These are phyloP conservation scores for Cerceris rybyensis DNA, from an alignment of 2,888 invertebrate genomes.

Conservation along the genomic window DNA sequence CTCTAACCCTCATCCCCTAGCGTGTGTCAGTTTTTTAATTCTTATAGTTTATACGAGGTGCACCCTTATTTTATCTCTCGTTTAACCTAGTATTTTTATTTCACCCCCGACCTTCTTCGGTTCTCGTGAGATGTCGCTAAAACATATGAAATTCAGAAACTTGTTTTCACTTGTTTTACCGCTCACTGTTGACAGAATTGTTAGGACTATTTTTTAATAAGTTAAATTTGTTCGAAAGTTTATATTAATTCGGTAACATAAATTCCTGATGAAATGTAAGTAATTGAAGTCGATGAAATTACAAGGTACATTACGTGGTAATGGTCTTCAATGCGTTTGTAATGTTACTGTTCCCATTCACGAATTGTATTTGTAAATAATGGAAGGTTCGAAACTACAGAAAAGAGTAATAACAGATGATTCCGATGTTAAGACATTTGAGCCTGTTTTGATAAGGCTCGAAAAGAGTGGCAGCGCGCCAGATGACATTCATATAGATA, in stretches of 20 bases:
- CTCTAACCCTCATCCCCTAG: too few relatives aligned
- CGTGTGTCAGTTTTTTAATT: too few relatives aligned
- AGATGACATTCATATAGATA: constrained; percentile 66
- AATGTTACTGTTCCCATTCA: not conserved
- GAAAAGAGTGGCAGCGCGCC: constrained; percentile 37
- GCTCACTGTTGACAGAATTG: not conserved
- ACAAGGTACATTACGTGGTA: not conserved
- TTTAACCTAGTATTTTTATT: not conserved
- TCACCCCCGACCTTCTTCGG: not conserved
- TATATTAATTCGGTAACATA: too few relatives aligned
- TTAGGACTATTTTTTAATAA: not conserved
- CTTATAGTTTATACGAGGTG: too few relatives aligned
- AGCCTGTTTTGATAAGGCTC: constrained; percentile 64
- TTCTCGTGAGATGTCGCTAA: constrained; percentile 12
- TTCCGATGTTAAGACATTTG: constrained; percentile 19
- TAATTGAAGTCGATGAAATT: not conserved
- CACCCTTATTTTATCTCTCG: not conserved
- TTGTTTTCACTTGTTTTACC: constrained; percentile 27
- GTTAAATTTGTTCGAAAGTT: too few relatives aligned
- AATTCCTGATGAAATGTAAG: not conserved
- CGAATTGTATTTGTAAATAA: constrained; percentile 18
- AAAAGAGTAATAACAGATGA: constrained; percentile 31
- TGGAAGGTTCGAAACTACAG: constrained; percentile 41
- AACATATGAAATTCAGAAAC: not conserved
- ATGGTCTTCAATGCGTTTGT: not conserved